Evolutionary conservation across 2,888 invertebrate species (phyloP), one percentile per base, ranked within the genome.

Genomic region (Gibbula magus): DNA sequence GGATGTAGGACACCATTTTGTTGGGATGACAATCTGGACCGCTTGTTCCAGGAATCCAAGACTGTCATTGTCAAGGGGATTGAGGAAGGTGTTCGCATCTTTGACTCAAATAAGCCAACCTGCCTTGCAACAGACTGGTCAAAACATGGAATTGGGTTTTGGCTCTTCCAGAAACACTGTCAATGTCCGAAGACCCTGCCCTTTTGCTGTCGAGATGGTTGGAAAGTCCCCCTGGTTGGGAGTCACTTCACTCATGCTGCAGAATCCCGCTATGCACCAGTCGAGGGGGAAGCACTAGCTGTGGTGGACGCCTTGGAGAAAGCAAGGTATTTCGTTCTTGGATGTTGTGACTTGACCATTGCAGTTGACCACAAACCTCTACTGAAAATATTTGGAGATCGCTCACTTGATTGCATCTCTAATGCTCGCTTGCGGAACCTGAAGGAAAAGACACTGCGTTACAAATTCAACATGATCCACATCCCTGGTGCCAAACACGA

Each of bases 121-220:
- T 87, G 88, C 82, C 80, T 88, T 22, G 86, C 85, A 0, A 88
- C 88, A 7, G 87, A 89, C 78, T 89, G 87, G 86, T 86, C n/a
- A 53, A 75, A 79, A 67, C 18, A 0, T 18, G 79, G 76, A 32
- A 79, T 67, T 51, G 79, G 76, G 4, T 79, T 76, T 32, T 79
- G 79, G 76, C 51, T 79, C n/a, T 16, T 86, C 84, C 77, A 66
- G 39, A 54, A 85, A 81, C 56, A 84, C 81, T 52, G 85, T 82
- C n/a, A 51, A 5, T 86, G 83, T 45, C n/a, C 35, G 0, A 77
- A 77, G 25, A 25, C 51, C 0, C 54, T 77, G 10, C 82, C 84
- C 2, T 82, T 85, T 32, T 86, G 85, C 67, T 86, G 86, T 25
- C 56, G 29, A 8, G 20, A 52, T 20, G 85, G 84, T 0, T 85